Base-by-base conservation (phyloP, 1,140 invertebrate species). In the Ptiloglossa arizonensis region DNA sequence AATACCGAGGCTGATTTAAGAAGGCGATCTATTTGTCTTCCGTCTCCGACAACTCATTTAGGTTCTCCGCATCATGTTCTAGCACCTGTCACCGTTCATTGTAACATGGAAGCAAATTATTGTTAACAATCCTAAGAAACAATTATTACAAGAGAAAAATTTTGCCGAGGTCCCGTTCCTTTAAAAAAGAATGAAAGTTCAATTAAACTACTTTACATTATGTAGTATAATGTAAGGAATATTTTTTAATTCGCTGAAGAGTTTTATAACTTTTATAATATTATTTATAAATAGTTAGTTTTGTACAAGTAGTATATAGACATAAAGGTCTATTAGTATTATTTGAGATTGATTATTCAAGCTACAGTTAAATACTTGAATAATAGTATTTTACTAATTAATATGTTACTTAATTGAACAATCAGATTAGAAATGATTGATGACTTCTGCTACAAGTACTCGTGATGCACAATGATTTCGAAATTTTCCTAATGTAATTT, bases 21-120 rank as follows among this genome's bases (percentile, higher is more conserved):
- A 19, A 86, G 89, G 48, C 90, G 87, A 79, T 88, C 87, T 0
- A 87, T 83, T 38, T 83, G 81, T 52, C 80, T 87, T 54, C 91
- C 92, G 75, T 87, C 91, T 27, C 92, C 93, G 48, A 91, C 81
- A 62, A 93, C 91, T 81, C 93, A 91, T 88, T 91, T 91, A 80
- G 93, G 89, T 63, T 94, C 93, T 8, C 87, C 92, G 1, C 92
- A 97, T 90, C 95, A 95, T 90, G 94, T 98, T 54, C 93, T 97
- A 83, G 97, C 96, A 19, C 96, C 97, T 52, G 97, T 98, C 27
- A 97, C 97, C 46, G 97, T 98, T 57, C 97, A 98, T 90, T 94
- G 95, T 82, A 94, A 96, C 86, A 96, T 96, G 95, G 96, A 96
- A 90, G 94, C 95, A 27, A 93, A 92, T 83, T 92, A 90, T 71